Evolutionary conservation across 2,113 vertebrate genomes (phyloP).

Genomic region (Triplophysa rosa): DNA sequence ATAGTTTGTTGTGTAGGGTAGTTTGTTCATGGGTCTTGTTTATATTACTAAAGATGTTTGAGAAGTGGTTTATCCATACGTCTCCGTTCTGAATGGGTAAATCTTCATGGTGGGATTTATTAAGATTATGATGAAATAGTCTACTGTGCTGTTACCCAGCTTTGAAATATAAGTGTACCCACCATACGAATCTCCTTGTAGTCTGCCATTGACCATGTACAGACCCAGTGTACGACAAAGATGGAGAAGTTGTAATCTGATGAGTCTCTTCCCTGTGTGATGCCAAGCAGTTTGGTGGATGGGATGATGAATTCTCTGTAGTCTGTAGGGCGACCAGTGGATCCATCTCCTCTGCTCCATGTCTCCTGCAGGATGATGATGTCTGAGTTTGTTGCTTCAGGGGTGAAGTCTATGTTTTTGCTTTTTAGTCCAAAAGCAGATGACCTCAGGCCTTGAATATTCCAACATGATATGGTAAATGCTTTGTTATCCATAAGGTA

Average conservation of each 20-base stretch:
- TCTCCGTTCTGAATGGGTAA: too few relatives aligned
- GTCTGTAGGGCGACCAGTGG: neutral
- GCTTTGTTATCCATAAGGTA: neutral
- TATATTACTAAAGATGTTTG: too few relatives aligned
- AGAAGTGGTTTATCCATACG: too few relatives aligned
- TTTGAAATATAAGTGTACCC: too few relatives aligned
- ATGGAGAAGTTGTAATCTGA: too few relatives aligned
- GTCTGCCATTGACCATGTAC: too few relatives aligned
- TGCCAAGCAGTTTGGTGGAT: neutral
- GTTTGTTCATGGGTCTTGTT: too few relatives aligned
- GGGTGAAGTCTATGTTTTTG: neutral
- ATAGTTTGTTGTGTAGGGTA: too few relatives aligned
- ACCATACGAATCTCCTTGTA: too few relatives aligned
- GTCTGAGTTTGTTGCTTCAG: neutral
- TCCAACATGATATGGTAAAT: neutral
- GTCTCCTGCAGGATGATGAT: neutral
- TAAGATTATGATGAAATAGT: neutral
- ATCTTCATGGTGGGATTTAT: too few relatives aligned
- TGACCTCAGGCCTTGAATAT: neutral
- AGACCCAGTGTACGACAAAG: neutral
- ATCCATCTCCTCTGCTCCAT: neutral
- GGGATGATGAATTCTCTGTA: neutral
- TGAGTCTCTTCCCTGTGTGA: neutral
- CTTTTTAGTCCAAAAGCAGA: neutral
- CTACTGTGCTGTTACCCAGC: neutral